phyloP scores from a whole-genome alignment of 2,888 invertebrate species.

The Micropterix aruncella region DNA sequence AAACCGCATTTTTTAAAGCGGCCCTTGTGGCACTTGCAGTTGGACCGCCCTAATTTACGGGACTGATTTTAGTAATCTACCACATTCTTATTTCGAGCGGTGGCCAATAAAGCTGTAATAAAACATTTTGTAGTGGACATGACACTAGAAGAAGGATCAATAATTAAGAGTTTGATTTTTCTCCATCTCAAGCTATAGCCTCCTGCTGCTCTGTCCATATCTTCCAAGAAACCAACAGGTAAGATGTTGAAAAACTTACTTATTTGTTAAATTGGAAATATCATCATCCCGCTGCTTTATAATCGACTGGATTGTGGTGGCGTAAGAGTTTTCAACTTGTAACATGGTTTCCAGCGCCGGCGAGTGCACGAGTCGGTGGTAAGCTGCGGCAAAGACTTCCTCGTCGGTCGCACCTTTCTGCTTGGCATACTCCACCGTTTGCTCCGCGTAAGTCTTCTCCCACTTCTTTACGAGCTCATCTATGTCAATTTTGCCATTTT shows the following conservation, averaged over 20 bases:
- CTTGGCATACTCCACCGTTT: constrained; percentile 74
- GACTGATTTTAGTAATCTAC: too few species aligned
- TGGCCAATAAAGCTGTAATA: too few species aligned
- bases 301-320: constrained; percentile 62
- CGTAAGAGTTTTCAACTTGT: constrained; percentile 77
- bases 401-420: constrained; percentile 71
- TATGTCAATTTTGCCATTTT: constrained; percentile 48
- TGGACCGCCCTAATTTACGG: too few species aligned
- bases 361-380: constrained; percentile 71
- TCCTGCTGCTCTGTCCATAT: too few species aligned
- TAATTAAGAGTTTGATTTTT: too few species aligned
- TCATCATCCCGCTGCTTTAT: constrained; percentile 59
- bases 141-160: too few species aligned
- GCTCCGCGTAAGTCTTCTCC: constrained; percentile 68
- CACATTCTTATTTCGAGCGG: too few species aligned
- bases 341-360: constrained; percentile 78
- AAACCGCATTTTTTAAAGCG: too few species aligned
- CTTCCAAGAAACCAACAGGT: too few species aligned
- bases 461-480: constrained; percentile 66
- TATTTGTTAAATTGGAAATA: constrained; percentile 51
- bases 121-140: too few species aligned
- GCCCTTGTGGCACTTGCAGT: too few species aligned
- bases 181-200: too few species aligned
- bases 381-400: constrained; percentile 74
- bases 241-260: constrained; percentile 22